phyloP scores from a whole-genome alignment of 2,888 invertebrate genomes.

The Odiellus spinosus region DNA sequence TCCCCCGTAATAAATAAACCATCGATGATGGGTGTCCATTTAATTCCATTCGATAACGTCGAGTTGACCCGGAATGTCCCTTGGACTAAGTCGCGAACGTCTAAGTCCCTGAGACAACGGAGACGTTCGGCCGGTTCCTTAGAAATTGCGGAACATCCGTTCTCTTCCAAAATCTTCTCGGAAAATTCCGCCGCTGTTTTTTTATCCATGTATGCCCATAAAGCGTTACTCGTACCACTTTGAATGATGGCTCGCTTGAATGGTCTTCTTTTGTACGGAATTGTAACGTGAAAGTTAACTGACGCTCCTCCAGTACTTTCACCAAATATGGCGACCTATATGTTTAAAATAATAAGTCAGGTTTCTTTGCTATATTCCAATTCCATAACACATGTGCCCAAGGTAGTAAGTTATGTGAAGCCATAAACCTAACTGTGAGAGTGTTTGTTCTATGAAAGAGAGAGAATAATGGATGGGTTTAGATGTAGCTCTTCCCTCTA shows the following conservation, averaged over 20 bases:
- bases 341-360: too few species aligned
- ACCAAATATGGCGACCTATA: slow-evolving; percentile 36
- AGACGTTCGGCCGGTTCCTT: background rate
- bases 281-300: slow-evolving; percentile 29
- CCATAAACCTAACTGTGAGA: too few species aligned
- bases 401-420: too few species aligned
- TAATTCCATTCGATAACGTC: background rate
- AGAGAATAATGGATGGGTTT: too few species aligned
- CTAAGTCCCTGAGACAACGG: background rate
- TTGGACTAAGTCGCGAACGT: background rate
- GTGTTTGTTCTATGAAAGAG: too few species aligned
- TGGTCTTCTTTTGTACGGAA: slow-evolving; percentile 26
- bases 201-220: slow-evolving; percentile 33
- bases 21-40: background rate
- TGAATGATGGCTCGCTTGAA: slow-evolving; percentile 38
- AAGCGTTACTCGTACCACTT: slow-evolving; percentile 36
- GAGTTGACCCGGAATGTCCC: background rate
- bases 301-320: slow-evolving; percentile 39
- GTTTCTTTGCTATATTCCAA: too few species aligned
- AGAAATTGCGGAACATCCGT: background rate
- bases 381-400: too few species aligned
- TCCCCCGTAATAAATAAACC: too few species aligned
- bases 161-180: background rate
- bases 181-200: background rate
- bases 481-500: too few species aligned